These are phyloP conservation scores for Hippocampus guttulatus DNA, from an alignment of 2,113 vertebrate species.

Conservation along the genomic window DNA sequence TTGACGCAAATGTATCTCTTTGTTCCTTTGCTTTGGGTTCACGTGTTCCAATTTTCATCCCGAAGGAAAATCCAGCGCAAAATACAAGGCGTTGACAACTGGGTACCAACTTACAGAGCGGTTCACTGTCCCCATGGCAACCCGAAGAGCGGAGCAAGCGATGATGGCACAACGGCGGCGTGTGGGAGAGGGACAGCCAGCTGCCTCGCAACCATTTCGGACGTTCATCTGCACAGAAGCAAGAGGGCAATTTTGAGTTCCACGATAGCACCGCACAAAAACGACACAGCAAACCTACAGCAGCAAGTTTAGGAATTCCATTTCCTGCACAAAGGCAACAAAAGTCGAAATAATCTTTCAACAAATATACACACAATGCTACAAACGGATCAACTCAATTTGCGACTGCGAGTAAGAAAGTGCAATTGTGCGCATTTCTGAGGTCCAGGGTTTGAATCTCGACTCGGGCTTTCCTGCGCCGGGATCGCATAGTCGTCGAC, in stretches of 20 bases:
- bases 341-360: no score
- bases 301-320: no score
- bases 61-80: conserved; percentile 31
- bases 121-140: conserved; percentile 53
- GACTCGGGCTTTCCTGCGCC: no score
- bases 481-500: no score
- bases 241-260: background rate
- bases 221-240: background rate
- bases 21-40: conserved; percentile 11
- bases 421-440: no score
- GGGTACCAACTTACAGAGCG: conserved; percentile 36
- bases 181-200: conserved; percentile 1
- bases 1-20: conserved; percentile 1
- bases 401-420: no score
- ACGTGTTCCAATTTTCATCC: conserved; percentile 45
- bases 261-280: no score
- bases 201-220: background rate
- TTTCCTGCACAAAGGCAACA: no score
- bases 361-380: no score
- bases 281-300: no score
- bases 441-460: no score
- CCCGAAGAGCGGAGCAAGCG: conserved; percentile 35
- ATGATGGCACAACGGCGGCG: conserved; percentile 5
- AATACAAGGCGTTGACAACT: conserved; percentile 42
- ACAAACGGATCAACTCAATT: no score